phyloP scores from a whole-genome alignment of 1,140 invertebrate species.

The Pygmarrhopalites habei region DNA sequence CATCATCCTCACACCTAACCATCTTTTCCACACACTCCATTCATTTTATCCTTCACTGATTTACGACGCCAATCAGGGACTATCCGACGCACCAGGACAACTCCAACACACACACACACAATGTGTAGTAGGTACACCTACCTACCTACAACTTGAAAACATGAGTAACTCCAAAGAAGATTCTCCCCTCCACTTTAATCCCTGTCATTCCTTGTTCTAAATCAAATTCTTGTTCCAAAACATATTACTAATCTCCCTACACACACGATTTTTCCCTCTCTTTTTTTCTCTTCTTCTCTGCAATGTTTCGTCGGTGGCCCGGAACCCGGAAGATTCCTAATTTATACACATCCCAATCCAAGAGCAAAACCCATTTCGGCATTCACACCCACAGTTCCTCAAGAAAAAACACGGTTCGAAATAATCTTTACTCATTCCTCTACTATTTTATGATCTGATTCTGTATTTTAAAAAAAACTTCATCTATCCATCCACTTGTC shows the following conservation, averaged over 20 bases:
- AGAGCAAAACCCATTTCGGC: too few relatives aligned
- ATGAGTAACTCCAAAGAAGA: not conserved
- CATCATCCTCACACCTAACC: not conserved
- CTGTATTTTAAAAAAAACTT: too few relatives aligned
- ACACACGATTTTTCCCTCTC: too few relatives aligned
- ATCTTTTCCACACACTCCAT: not conserved
- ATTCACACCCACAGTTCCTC: too few relatives aligned
- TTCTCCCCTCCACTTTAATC: not conserved
- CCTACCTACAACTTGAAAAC: not conserved
- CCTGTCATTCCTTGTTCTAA: not conserved
- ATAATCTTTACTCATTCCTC: too few relatives aligned
- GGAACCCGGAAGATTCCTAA: too few relatives aligned
- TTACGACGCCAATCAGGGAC: not conserved
- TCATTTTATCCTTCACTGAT: conserved; percentile 3
- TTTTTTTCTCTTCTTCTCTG: too few relatives aligned
- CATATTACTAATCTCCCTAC: not conserved
- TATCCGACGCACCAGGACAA: not conserved
- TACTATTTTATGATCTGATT: too few relatives aligned
- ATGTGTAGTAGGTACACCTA: not conserved
- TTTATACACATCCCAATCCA: too few relatives aligned
- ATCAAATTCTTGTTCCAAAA: not conserved
- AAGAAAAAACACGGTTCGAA: too few relatives aligned
- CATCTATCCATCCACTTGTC: too few relatives aligned
- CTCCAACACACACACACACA: not conserved
- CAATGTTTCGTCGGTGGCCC: too few relatives aligned